Base-by-base conservation (phyloP, 2,888 invertebrate genomes). In the Synergus laeviventris region DNA sequence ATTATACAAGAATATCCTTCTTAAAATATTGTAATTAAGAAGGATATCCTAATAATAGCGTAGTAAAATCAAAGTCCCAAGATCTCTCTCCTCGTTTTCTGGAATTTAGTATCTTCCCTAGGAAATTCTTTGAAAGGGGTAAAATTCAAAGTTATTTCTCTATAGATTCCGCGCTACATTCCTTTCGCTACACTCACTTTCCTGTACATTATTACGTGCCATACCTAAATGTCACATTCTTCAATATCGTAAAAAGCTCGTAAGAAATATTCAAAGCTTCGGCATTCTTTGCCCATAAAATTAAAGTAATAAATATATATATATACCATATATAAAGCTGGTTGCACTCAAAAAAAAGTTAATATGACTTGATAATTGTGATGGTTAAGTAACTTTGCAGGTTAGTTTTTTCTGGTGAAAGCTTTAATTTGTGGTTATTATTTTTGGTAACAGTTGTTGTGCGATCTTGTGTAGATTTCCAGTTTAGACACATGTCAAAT, bases 281-380 rank as follows among this genome's bases (percentile, higher is more conserved):
- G 18, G 16, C 49, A 54, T 54, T 54, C 49, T 54, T 54, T 54
- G 18, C 49, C 49, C 49, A 54, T 54, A 18, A 54, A 54, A 54
- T 18, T 9, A 5, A 9, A 54, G 18, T 8, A 49, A n/a, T n/a
- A n/a, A 4, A 2, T 2, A 9, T 2, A 49, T n/a, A 49, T n/a
- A n/a, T n/a, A n/a, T n/a, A 31, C 1, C 31, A 31, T 31, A 31
- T 31, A 31, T 31, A 2, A 31, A 31, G 31, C 31, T 31, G 3
- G 31, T 31, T n/a, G n/a, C n/a, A n/a, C n/a, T n/a, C n/a, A n/a
- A n/a, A n/a, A n/a, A n/a, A n/a, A n/a, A n/a, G n/a, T n/a, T n/a
- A n/a, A n/a, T n/a, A n/a, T n/a, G n/a, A n/a, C n/a, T n/a, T n/a
- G n/a, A n/a, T n/a, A n/a, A n/a, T n/a, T n/a, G n/a, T n/a, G n/a